phyloP scores from a whole-genome alignment of 2,888 invertebrate genomes.

The Trissolcus japonicus region DNA sequence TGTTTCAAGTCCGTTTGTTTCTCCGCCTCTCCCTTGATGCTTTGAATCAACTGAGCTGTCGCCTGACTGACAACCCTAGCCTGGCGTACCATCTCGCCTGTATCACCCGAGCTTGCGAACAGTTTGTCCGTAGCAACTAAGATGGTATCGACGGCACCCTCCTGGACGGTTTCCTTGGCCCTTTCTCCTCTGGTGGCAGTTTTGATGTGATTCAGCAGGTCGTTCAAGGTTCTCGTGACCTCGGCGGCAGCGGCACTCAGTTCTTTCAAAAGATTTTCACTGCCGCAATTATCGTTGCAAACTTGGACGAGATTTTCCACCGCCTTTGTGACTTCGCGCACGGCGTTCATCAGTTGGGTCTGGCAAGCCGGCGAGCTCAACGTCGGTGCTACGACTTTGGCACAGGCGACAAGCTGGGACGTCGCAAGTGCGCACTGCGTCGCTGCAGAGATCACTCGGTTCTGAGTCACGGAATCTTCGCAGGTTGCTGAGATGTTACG shows the following conservation, averaged over 20 bases:
- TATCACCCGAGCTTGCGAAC: slow-evolving; percentile 89
- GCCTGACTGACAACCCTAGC: slow-evolving; percentile 94
- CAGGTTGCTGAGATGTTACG: slow-evolving; percentile 96
- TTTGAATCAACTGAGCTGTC: slow-evolving; percentile 94
- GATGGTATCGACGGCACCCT: slow-evolving; percentile 91
- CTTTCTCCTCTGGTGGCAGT: slow-evolving; percentile 81
- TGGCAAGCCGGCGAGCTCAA: slow-evolving; percentile 89
- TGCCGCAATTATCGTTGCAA: slow-evolving; percentile 85
- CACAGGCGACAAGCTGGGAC: slow-evolving; percentile 97
- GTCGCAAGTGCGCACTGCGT: slow-evolving; percentile 98
- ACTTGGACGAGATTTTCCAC: slow-evolving; percentile 91
- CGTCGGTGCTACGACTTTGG: slow-evolving; percentile 94
- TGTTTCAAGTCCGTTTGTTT: slow-evolving; percentile 89
- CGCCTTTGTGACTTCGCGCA: slow-evolving; percentile 93
- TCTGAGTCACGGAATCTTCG: slow-evolving; percentile 87
- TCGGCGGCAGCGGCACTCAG: slow-evolving; percentile 90
- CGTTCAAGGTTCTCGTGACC: slow-evolving; percentile 91
- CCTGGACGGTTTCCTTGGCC: slow-evolving; percentile 82
- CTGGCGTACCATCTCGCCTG: slow-evolving; percentile 95
- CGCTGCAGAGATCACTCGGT: slow-evolving; percentile 94
- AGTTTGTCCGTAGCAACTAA: slow-evolving; percentile 92
- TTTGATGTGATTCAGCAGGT: slow-evolving; percentile 93
- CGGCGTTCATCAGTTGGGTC: slow-evolving; percentile 93
- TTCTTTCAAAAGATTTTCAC: slow-evolving; percentile 83
- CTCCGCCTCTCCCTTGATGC: slow-evolving; percentile 96